Conservation (phyloP, 2,888 invertebrate genomes). For the Agonum fuliginosum region DNA sequence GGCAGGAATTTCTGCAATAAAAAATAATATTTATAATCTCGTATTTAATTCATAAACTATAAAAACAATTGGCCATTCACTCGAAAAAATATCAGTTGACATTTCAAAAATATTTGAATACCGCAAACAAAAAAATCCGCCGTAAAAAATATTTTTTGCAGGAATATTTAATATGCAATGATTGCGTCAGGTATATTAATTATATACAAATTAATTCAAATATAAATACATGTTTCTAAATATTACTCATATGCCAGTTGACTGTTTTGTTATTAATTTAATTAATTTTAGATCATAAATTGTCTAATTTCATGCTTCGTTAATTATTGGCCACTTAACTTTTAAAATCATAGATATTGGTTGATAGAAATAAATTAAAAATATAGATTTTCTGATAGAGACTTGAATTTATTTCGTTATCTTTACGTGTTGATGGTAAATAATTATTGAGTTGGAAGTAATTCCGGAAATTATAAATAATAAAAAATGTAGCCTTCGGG, state of each 20-base stretch:
- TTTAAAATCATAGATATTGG: conserved; percentile 31
- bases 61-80: conserved; percentile 32
- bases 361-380: conserved; percentile 18
- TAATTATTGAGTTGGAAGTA: conserved; percentile 37
- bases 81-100: conserved; percentile 27
- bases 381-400: conserved; percentile 37
- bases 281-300: conserved; percentile 19
- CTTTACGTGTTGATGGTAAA: conserved; percentile 34
- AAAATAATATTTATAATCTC: conserved; percentile 28
- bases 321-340: conserved; percentile 2
- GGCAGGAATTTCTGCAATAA: conserved; percentile 45
- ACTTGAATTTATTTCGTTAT: conserved; percentile 24
- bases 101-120: conserved; percentile 22
- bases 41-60: background rate
- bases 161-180: background rate
- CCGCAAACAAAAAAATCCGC: background rate
- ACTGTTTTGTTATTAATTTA: conserved; percentile 32
- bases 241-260: background rate
- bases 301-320: conserved; percentile 23
- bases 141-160: conserved; percentile 4
- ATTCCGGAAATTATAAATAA: conserved; percentile 46
- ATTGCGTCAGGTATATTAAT: conserved; percentile 16
- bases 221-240: conserved; percentile 2
- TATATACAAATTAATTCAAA: conserved; percentile 31
- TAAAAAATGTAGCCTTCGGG: conserved; percentile 30